Percentiles rank a stretch among this genome's conserved stretches.
These are phyloP conservation scores for Lepas anatifera DNA, from an alignment of 2,888 invertebrate genomes.

Conservation along the genomic window DNA sequence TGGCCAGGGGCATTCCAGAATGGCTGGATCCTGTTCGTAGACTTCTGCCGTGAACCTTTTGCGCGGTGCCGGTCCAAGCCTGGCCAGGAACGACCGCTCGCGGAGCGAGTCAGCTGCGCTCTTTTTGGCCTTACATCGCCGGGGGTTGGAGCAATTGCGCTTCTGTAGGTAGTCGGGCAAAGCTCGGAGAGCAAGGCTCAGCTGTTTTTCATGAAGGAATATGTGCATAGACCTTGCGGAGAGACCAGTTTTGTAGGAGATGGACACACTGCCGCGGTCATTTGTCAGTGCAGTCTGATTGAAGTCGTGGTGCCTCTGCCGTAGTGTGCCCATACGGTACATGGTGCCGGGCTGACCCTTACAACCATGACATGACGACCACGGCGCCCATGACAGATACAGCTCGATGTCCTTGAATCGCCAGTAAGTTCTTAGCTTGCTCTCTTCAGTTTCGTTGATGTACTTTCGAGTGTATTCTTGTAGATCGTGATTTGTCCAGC, in stretches of 20 bases:
- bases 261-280: background rate
- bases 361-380: constrained; percentile 4
- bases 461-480: background rate
- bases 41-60: background rate
- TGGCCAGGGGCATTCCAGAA: constrained; percentile 6
- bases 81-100: background rate
- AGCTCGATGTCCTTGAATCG: constrained; percentile 4
- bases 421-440: background rate
- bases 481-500: background rate
- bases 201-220: constrained; percentile 8
- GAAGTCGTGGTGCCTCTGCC: background rate
- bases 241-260: background rate
- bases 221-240: constrained; percentile 4
- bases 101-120: background rate
- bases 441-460: background rate
- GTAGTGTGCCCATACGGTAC: constrained; percentile 4
- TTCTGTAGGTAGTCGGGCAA: constrained; percentile 2
- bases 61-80: background rate
- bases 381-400: constrained; percentile 5
- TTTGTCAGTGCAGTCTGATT: background rate
- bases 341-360: background rate
- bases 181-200: background rate
- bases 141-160: background rate
- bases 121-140: background rate
- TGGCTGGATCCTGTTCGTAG: background rate